Percentiles rank a stretch among this genome's conserved stretches.
phyloP scores from a whole-genome alignment of 2,113 vertebrate species.

The Hemichromis elongatus region DNA sequence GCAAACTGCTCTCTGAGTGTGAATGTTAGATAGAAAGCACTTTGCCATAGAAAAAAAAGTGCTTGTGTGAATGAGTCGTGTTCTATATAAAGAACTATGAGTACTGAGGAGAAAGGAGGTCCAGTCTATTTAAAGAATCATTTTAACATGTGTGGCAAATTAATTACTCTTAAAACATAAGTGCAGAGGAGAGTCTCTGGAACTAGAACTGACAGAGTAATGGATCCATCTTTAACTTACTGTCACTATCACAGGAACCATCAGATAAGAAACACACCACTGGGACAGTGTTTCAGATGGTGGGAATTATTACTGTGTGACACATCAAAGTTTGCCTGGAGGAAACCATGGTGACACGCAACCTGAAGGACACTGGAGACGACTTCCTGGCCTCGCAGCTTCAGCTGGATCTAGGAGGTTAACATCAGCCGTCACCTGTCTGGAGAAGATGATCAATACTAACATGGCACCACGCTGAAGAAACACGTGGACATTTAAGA shows the following conservation, averaged over 20 bases:
- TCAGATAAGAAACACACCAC: background rate
- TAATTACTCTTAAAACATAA: background rate
- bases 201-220: background rate
- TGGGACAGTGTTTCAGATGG: background rate
- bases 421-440: too few relatives aligned
- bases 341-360: too few relatives aligned
- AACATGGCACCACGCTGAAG: background rate
- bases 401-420: too few relatives aligned
- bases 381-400: too few relatives aligned
- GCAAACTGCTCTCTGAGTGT: background rate
- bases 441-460: too few relatives aligned
- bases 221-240: background rate
- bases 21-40: background rate
- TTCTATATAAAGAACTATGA: background rate
- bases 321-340: too few relatives aligned
- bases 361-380: too few relatives aligned
- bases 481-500: background rate
- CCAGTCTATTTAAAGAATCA: background rate
- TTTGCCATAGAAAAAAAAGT: background rate
- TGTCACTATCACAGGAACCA: background rate
- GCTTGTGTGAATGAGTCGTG: background rate
- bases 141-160: background rate
- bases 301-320: too few relatives aligned
- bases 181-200: background rate
- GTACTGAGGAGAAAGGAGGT: background rate